Conservation (phyloP, 2,888 invertebrate species). For the Cantharis lateralis region DNA sequence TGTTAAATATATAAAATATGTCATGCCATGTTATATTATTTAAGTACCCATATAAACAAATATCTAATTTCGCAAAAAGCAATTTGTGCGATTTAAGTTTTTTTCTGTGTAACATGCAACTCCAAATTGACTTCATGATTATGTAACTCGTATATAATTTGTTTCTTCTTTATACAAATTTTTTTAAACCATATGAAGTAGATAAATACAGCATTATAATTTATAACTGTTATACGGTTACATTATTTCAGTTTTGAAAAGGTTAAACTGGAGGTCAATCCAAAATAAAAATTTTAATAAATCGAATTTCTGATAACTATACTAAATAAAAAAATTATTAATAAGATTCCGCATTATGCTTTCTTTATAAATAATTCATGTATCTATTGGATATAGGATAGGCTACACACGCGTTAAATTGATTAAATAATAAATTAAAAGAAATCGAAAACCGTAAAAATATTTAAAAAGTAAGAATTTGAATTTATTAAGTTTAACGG, state of each 20-base stretch:
- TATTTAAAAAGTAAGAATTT: background rate
- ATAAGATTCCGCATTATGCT: background rate
- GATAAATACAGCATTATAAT: background rate
- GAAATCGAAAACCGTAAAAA: background rate
- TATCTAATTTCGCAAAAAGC: background rate
- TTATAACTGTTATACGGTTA: background rate
- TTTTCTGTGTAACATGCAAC: background rate
- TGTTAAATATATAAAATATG: background rate
- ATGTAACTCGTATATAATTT: background rate
- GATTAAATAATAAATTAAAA: background rate
- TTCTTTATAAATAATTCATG: background rate
- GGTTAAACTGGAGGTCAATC: background rate
- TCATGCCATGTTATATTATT: background rate
- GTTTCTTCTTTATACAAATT: background rate
- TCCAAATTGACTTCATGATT: background rate
- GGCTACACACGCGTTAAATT: background rate
- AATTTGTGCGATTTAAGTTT: background rate
- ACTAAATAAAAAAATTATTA: background rate
- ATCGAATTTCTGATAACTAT: background rate
- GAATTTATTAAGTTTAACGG: background rate
- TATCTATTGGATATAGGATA: background rate
- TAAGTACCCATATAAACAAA: background rate
- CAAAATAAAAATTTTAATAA: background rate
- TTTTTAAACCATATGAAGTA: background rate
- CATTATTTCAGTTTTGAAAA: background rate